Evolutionary conservation across 2,888 invertebrate species (phyloP).

Genomic region (Thera obeliscata): DNA sequence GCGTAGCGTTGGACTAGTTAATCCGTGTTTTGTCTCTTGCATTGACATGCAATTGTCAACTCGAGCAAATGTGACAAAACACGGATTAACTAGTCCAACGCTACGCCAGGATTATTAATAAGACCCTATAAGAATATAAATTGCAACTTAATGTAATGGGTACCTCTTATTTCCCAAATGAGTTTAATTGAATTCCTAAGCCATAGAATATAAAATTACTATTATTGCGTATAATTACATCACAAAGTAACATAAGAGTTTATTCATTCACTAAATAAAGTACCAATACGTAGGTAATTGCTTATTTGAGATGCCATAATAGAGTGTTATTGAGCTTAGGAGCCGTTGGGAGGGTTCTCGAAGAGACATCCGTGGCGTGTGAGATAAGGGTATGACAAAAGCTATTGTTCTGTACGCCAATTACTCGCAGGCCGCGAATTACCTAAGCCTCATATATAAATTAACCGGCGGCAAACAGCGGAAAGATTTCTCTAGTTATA

Average conservation of each 20-base stretch:
- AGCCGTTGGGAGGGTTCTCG: conserved; percentile 57
- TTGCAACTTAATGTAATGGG: conserved; percentile 39
- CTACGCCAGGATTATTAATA: no score
- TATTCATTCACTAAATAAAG: conserved; percentile 1
- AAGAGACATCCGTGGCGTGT: conserved; percentile 74
- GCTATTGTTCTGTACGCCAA: conserved; percentile 83
- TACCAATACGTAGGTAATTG: conserved; percentile 41
- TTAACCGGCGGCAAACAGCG: conserved; percentile 83
- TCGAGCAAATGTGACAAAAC: no score
- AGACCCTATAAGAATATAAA: conserved; percentile 43
- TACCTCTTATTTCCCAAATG: conserved; percentile 32
- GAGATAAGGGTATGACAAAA: conserved; percentile 83
- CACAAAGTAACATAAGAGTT: neutral
- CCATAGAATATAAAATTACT: conserved; percentile 18
- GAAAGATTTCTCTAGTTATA: conserved; percentile 85
- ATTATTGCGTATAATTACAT: conserved; percentile 2
- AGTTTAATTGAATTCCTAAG: conserved; percentile 34
- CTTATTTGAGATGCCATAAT: conserved; percentile 62
- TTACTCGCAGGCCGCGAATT: conserved; percentile 83
- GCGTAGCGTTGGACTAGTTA: no score
- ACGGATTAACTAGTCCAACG: no score
- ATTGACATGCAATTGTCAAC: no score
- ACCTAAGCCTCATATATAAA: conserved; percentile 85
- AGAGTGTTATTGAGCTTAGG: conserved; percentile 71
- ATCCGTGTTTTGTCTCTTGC: no score